Percentiles rank a stretch among this genome's conserved stretches.
Conservation (phyloP, 2,113 vertebrate genomes). For the Macquaria australasica region DNA sequence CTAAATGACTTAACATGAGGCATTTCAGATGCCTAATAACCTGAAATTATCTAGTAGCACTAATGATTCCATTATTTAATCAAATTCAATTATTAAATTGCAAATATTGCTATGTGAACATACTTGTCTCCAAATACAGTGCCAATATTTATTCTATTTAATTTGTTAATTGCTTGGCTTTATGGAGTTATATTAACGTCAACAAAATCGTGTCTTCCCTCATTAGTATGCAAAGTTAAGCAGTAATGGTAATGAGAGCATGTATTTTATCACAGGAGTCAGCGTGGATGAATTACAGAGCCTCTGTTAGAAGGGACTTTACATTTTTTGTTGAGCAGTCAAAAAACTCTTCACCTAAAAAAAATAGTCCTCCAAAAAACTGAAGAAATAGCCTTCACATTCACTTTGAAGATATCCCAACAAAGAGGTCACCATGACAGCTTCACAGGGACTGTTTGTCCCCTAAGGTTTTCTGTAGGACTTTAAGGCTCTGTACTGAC, state of each 20-base stretch:
- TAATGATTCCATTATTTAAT: slow-evolving; percentile 4
- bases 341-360: background rate
- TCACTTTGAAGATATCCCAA: slow-evolving; percentile 8
- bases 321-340: background rate
- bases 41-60: background rate
- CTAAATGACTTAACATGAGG: background rate
- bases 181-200: background rate
- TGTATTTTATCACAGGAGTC: slow-evolving; percentile 13
- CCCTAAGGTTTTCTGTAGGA: slow-evolving; percentile 3
- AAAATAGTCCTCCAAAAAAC: background rate
- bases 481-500: slow-evolving; percentile 5
- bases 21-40: slow-evolving; percentile 15
- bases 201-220: background rate
- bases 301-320: background rate
- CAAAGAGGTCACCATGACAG: slow-evolving; percentile 4
- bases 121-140: background rate
- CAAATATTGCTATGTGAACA: background rate
- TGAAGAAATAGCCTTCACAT: background rate
- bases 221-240: slow-evolving; percentile 25
- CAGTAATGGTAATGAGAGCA: slow-evolving; percentile 7
- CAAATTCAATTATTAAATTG: background rate
- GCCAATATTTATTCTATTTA: slow-evolving; percentile 17
- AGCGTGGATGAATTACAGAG: background rate
- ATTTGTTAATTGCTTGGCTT: background rate
- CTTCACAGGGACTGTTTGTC: slow-evolving; percentile 9